Evolutionary conservation across 1,140 invertebrate species (phyloP), one percentile per base, ranked within the genome.

Genomic region (Caerostris darwini): DNA sequence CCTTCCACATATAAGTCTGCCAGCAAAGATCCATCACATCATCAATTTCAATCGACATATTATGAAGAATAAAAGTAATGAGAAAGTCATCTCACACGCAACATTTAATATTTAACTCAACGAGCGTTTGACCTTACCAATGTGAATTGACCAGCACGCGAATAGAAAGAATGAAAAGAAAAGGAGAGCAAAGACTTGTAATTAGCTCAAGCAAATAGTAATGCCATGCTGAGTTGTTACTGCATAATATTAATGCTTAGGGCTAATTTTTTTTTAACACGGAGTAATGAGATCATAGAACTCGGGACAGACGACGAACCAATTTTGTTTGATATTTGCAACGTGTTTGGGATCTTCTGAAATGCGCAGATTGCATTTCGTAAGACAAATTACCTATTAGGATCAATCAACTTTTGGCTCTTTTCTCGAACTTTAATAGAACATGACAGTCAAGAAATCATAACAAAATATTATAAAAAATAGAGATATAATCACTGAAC

Each of bases 321-420:
- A 77, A 34, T 77, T 77, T 77, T 77, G 7, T 50, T 77, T 12
- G 34, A 12, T 50, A 77, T 77, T 50, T 87, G 85, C 5, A 34
- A 58, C 19, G 53, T 53, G 71, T 50, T 77, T 19, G 8, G 5
- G 7, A 77, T 12, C 34, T 50, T 50, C 34, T 77, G 71, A 50
- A 50, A 53, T 77, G 71, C 6, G 50, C 8, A 77, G 71, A 77
- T 77, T 34, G 53, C 34, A 3, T 77, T 87, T 87, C 85, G 7
- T 50, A 53, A 6, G 85, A 87, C 85, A 87, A 87, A 87, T 87
- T 87, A 34, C 85, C 58, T 87, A 6, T 56, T 58, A 59, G 54
- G 85, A 87, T 87, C 85, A 87, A 87, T 87, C 85, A 87, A 87
- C 85, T 59, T 64, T 77, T 61, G 54, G 58, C 10, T 87, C 34